Evolutionary conservation across 2,888 invertebrate genomes (phyloP).

Genomic region (Balanococcus diminutus): DNA sequence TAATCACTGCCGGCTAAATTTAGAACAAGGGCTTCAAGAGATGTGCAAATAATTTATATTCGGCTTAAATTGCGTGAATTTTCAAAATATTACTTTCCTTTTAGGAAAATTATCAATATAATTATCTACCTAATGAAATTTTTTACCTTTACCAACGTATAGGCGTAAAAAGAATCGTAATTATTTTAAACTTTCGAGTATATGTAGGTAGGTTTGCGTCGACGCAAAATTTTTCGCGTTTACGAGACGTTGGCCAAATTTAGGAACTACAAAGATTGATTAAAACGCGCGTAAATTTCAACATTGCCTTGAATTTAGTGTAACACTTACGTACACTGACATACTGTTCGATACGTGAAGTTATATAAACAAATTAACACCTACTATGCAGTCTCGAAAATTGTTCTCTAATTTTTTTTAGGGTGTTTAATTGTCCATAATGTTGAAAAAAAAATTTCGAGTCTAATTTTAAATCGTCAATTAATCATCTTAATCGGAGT

Average conservation of each 20-base stretch:
- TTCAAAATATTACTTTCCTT: background rate
- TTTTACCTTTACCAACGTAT: background rate
- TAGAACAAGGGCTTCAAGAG: slow-evolving; percentile 48
- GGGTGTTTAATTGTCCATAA: background rate
- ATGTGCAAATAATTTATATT: slow-evolving; percentile 45
- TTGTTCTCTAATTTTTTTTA: background rate
- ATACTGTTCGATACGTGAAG: background rate
- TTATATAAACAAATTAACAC: background rate
- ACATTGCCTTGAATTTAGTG: background rate
- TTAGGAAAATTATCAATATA: background rate
- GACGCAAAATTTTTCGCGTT: background rate
- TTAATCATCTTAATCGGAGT: too few relatives aligned
- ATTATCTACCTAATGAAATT: too few relatives aligned
- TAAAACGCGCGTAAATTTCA: slow-evolving; percentile 22
- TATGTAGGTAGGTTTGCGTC: background rate
- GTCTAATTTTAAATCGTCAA: too few relatives aligned
- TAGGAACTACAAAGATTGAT: background rate
- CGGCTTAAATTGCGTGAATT: slow-evolving; percentile 1
- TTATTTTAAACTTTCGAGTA: background rate
- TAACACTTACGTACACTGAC: background rate
- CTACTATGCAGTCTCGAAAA: background rate
- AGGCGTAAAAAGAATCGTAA: background rate
- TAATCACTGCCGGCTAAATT: slow-evolving; percentile 51
- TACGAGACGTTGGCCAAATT: slow-evolving; percentile 8
- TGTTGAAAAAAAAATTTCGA: background rate